Base-by-base conservation (phyloP, 2,888 invertebrate genomes). In the Xanthorhoe spadicearia region DNA sequence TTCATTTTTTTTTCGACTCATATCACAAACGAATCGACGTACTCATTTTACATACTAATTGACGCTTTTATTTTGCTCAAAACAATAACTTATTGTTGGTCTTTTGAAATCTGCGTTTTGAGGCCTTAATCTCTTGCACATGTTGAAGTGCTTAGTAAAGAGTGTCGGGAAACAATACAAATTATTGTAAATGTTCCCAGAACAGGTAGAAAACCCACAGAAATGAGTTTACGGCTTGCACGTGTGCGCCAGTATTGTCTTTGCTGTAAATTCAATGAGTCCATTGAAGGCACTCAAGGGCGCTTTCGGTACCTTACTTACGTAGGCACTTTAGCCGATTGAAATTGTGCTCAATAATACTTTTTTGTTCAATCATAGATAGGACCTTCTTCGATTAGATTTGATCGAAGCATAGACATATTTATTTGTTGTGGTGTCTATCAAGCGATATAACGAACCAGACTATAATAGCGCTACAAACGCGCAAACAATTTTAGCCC, bases 161-260 rank as follows among this genome's bases (percentile, higher is more conserved):
- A 72, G 69, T 59, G 51, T 55, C n/a, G 13, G 43, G 67, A 84
- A 75, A 88, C 86, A 87, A 87, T 80, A 64, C 61, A 55, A 64
- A 66, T 74, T 71, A 70, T 64, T 67, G 71, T 69, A 64, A 70
- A 64, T 71, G 68, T 87, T 88, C 86, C 74, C 18, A 67, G 86
- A 89, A 88, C 83, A 83, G 84, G 82, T 84, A 86, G 75, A 77
- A 76, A 67, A 70, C 55, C 74, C 67, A 68, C 66, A 71, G 72
- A 78, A 79, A 82, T 81, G 74, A 80, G 74, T 87, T 88, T 85
- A 86, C 82, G 84, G 74, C 77, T 81, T 89, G 87, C 90, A 90
- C 90, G 88, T 90, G 89, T 87, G 85, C 83, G 69, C 76, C 61
- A 55, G 63, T 68, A 86, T 87, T 85, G 83, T 83, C 78, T 77